These are phyloP conservation scores for Caenorhabditis sp. DNA, from an alignment of 2,888 invertebrate species.

Conservation along the genomic window DNA sequence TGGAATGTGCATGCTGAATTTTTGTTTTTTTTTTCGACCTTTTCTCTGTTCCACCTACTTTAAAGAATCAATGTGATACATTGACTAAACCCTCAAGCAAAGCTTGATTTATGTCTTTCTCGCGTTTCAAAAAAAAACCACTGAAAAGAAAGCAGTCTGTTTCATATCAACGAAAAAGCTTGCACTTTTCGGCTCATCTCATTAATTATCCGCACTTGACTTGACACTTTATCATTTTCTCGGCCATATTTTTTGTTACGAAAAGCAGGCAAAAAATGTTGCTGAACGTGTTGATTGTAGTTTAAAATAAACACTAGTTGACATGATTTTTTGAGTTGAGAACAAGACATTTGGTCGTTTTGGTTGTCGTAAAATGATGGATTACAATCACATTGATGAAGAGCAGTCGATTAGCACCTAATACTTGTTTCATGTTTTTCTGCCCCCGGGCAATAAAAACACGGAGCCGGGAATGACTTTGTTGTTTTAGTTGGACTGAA, in stretches of 20 bases:
- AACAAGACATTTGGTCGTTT: conserved; percentile 11
- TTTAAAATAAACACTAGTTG: conserved; percentile 33
- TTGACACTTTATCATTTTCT: conserved; percentile 1
- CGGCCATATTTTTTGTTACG: background rate
- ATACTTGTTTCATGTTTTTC: conserved; percentile 7
- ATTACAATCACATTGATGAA: conserved; percentile 9
- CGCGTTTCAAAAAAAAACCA: background rate
- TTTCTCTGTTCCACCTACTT: background rate
- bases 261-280: too few relatives aligned
- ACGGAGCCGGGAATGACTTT: too few relatives aligned
- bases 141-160: background rate
- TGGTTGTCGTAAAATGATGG: conserved; percentile 31
- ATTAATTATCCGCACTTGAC: background rate
- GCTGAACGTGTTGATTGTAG: background rate
- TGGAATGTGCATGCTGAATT: background rate
- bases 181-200: background rate
- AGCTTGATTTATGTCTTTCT: background rate
- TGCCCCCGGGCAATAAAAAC: background rate
- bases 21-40: background rate
- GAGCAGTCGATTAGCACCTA: conserved; percentile 30
- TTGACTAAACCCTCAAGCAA: background rate
- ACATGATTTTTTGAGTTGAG: conserved; percentile 3
- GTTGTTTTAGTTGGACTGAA: too few relatives aligned
- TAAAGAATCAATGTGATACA: background rate
- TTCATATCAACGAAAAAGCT: background rate